These are phyloP conservation scores for Parapristionchus giblindavisi DNA, from an alignment of 2,888 invertebrate genomes.

Conservation along the genomic window DNA sequence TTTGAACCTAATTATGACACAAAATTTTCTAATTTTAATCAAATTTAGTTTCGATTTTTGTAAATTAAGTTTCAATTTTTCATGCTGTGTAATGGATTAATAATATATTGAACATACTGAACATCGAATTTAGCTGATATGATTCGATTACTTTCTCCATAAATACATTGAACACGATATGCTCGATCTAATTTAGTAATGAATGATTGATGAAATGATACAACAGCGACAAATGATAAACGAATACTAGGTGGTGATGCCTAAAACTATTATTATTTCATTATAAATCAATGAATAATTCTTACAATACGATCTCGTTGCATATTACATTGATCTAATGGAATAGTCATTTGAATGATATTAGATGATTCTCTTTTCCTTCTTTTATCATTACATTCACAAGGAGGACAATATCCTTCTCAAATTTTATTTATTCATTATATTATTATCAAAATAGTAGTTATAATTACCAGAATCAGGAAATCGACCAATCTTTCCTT, in stretches of 20 bases:
- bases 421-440: too few relatives aligned
- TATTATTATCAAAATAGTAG: too few relatives aligned
- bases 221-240: constrained; percentile 65
- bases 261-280: constrained; percentile 43
- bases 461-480: too few relatives aligned
- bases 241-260: constrained; percentile 65
- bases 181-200: constrained; percentile 66
- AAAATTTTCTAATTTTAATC: too few relatives aligned
- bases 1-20: too few relatives aligned
- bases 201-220: constrained; percentile 68
- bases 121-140: constrained; percentile 20
- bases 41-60: too few relatives aligned
- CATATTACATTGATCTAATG: constrained; percentile 46
- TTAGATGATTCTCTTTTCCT: constrained; percentile 25
- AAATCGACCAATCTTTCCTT: neutral
- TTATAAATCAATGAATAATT: neutral
- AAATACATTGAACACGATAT: constrained; percentile 32
- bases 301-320: constrained; percentile 43
- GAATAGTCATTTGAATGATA: constrained; percentile 40
- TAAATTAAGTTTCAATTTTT: too few relatives aligned
- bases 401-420: constrained; percentile 27
- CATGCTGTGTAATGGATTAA: neutral
- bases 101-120: neutral
- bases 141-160: constrained; percentile 23
- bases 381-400: constrained; percentile 22